phyloP scores from a whole-genome alignment of 2,797 vertebrate genomes.

The Distichodus sexfasciatus region DNA sequence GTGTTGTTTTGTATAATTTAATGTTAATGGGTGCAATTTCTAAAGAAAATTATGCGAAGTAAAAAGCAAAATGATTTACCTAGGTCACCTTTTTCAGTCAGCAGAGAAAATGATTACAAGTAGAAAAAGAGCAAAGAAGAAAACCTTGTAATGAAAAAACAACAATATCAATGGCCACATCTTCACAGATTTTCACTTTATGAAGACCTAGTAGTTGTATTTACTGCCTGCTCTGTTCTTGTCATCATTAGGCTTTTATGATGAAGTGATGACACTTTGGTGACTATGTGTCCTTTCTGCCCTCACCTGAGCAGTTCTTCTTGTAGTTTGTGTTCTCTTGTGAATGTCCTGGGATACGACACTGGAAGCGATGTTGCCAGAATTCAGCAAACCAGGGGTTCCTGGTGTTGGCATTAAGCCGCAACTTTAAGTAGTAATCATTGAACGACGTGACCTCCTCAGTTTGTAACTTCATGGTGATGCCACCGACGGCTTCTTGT shows the following conservation, averaged over 20 bases:
- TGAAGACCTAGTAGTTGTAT: not conserved
- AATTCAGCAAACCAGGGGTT: slow-evolving; percentile 98
- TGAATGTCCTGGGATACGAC: slow-evolving; percentile 88
- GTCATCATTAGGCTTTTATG: not conserved
- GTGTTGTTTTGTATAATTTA: slow-evolving; percentile 64
- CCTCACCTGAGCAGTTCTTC: slow-evolving; percentile 90
- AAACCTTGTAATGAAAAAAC: slow-evolving; percentile 17
- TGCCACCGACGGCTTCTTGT: slow-evolving; percentile 90
- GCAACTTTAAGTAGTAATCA: slow-evolving; percentile 89
- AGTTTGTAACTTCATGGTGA: slow-evolving; percentile 94
- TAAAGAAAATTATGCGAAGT: slow-evolving; percentile 36
- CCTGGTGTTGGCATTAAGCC: slow-evolving; percentile 86
- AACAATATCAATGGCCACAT: too few relatives aligned
- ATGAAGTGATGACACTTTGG: not conserved
- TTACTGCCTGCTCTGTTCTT: not conserved
- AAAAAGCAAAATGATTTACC: slow-evolving; percentile 71
- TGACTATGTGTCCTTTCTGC: not conserved
- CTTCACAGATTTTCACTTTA: too few relatives aligned
- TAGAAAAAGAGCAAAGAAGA: slow-evolving; percentile 63
- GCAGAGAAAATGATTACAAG: slow-evolving; percentile 64
- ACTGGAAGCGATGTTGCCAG: slow-evolving; percentile 97
- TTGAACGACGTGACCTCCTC: slow-evolving; percentile 92
- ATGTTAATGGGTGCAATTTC: slow-evolving; percentile 38
- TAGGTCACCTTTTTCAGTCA: slow-evolving; percentile 75
- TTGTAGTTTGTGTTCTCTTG: slow-evolving; percentile 88